Evolutionary conservation across 2,888 invertebrate species (phyloP).

Genomic region (Prostheceraeus crozeri): DNA sequence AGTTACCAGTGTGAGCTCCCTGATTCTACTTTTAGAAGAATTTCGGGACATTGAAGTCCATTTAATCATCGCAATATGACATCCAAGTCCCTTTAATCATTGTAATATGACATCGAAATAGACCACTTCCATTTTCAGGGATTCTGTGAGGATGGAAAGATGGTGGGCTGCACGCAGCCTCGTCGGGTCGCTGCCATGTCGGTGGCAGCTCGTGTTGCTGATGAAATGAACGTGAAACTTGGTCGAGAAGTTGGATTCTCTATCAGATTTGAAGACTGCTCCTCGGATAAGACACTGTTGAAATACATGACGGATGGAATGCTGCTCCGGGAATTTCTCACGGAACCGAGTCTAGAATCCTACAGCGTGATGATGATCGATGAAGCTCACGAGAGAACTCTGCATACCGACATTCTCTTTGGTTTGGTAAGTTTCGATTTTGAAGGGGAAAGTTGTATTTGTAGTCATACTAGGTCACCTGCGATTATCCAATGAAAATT

Average conservation of each 20-base stretch:
- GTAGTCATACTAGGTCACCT: no score
- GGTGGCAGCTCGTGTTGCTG: conserved; percentile 93
- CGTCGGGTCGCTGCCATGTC: conserved; percentile 97
- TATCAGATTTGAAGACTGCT: conserved; percentile 97
- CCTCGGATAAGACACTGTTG: conserved; percentile 85
- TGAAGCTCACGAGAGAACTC: conserved; percentile 94
- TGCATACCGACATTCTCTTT: conserved; percentile 95
- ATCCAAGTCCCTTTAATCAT: no score
- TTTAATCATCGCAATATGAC: no score
- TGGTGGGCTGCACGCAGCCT: conserved; percentile 91
- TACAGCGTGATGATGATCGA: conserved; percentile 98
- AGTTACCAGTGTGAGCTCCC: no score
- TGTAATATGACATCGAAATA: no score
- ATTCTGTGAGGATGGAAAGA: conserved; percentile 64
- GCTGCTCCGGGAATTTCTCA: conserved; percentile 85
- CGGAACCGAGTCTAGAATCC: conserved; percentile 86
- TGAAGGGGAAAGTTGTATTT: no score
- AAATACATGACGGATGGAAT: conserved; percentile 99
- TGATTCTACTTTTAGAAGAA: no score
- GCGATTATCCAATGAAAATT: no score
- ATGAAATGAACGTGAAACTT: conserved; percentile 90
- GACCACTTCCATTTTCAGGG: no score
- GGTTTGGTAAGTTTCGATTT: no score
- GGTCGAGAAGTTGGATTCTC: conserved; percentile 67
- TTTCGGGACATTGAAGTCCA: no score